Base-by-base conservation (phyloP, 2,888 invertebrate genomes). In the Nomada hirtipes region DNA sequence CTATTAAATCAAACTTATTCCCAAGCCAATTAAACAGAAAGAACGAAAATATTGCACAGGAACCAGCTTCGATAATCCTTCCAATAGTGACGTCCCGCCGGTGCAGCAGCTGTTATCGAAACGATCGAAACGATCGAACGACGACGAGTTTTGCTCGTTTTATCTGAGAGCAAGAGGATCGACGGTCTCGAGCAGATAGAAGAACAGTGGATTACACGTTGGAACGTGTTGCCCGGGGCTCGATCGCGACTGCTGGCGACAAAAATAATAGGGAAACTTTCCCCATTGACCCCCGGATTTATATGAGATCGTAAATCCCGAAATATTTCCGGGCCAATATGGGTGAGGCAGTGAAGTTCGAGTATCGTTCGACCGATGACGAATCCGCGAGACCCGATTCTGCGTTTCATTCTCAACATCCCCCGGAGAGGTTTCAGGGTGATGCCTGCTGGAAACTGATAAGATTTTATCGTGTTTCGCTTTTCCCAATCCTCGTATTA, bases 221-320 rank as follows among this genome's bases (percentile, higher is more conserved):
- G 53, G 63, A 63, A 42, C 76, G 71, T 63, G 76, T 76, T 70
- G 55, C 47, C 47, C 36, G 23, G 20, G 47, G 76, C 70, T 57
- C 77, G 67, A 63, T 57, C 69, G 47, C 63, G 63, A 74, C 57
- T 67, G 53, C 52, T 76, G 79, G 61, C 65, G 79, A 57, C 79
- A 76, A 86, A 86, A 86, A 71, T 86, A 82, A 82, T 82, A 59
- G 78, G 72, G 55, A 82, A 86, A 86, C 70, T 86, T 86, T 86
- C 75, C 78, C 71, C 78, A 84, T 86, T 76, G 87, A 74, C 84
- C 63, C 4, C 13, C 44, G 60, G 77, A 84, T 86, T 86, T 86
- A 83, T 83, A 52, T 60, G 20, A 13, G 26, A 23, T 26, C 77
- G 82, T 82, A 76, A 76, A 82, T 83, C 72, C 57, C 55, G 73